Evolutionary conservation across 1,140 invertebrate species (phyloP).

Genomic region (Micrasema longulum): DNA sequence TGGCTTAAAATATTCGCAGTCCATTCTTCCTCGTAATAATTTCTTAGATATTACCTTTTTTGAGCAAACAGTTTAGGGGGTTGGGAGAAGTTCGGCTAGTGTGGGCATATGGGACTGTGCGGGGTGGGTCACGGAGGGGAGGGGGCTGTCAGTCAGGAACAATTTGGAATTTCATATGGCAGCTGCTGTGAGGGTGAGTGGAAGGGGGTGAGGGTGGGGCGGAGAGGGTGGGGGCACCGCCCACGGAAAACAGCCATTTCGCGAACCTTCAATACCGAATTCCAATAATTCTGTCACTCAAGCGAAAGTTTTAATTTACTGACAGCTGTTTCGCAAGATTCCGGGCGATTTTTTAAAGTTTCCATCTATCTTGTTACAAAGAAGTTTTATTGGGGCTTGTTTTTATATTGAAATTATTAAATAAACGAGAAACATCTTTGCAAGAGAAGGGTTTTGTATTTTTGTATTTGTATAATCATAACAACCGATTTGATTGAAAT

Average conservation of each 20-base stretch:
- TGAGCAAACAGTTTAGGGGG: slow-evolving; percentile 15
- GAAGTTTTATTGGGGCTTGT: too few species aligned
- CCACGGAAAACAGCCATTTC: slow-evolving; percentile 52
- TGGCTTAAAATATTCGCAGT: slow-evolving; percentile 9
- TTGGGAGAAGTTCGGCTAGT: slow-evolving; percentile 21
- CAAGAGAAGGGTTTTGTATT: too few species aligned
- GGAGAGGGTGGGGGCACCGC: not conserved
- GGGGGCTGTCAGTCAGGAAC: slow-evolving; percentile 54
- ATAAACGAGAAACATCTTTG: too few species aligned
- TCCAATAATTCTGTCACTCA: too few species aligned
- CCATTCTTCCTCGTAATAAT: slow-evolving; percentile 11
- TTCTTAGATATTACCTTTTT: slow-evolving; percentile 32
- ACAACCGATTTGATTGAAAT: too few species aligned
- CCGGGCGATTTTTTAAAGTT: too few species aligned
- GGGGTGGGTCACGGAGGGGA: slow-evolving; percentile 7
- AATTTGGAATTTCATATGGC: slow-evolving; percentile 56
- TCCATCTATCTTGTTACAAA: too few species aligned
- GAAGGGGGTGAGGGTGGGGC: not conserved
- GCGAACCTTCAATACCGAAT: too few species aligned
- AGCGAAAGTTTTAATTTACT: too few species aligned
- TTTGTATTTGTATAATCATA: too few species aligned
- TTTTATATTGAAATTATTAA: too few species aligned
- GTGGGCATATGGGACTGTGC: slow-evolving; percentile 12
- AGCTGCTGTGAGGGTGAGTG: slow-evolving; percentile 33
- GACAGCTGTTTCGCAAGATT: too few species aligned